Conservation (phyloP, 2,113 vertebrate species). For the Pseudopodoces humilis region DNA sequence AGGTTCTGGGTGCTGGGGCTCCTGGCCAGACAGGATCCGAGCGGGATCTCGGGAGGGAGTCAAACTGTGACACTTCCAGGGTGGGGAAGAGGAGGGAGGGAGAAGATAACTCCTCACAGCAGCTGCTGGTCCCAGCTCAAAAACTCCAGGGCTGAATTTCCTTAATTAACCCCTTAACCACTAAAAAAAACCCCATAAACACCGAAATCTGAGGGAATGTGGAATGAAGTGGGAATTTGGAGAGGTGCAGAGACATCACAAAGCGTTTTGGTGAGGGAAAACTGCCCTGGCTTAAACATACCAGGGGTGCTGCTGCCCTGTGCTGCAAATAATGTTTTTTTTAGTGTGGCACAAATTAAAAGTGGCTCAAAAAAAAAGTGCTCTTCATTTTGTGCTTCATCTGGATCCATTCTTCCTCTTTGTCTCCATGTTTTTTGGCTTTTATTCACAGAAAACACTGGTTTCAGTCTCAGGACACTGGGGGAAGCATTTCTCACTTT, state of each 20-base stretch:
- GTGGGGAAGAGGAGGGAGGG: neutral
- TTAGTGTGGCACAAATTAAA: neutral
- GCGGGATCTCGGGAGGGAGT: neutral
- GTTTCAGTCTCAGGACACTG: fast-evolving
- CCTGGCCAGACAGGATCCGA: fast-evolving
- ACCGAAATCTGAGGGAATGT: neutral
- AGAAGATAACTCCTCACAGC: neutral
- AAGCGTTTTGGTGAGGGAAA: neutral
- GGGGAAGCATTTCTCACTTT: neutral
- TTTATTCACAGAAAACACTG: neutral
- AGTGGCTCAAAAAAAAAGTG: neutral
- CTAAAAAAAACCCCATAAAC: fast-evolving
- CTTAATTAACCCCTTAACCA: too few species aligned
- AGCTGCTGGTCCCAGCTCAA: neutral
- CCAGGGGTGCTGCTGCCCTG: neutral
- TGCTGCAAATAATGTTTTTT: neutral
- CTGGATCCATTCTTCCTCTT: neutral
- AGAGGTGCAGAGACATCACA: neutral
- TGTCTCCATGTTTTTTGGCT: neutral
- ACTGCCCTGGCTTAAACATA: neutral
- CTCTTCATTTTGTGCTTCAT: fast-evolving
- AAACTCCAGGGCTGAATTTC: neutral
- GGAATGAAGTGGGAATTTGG: neutral
- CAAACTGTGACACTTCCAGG: neutral
- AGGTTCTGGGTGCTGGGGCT: fast-evolving